Base-by-base conservation (phyloP, 2,888 invertebrate species). In the Amorpha juglandis region DNA sequence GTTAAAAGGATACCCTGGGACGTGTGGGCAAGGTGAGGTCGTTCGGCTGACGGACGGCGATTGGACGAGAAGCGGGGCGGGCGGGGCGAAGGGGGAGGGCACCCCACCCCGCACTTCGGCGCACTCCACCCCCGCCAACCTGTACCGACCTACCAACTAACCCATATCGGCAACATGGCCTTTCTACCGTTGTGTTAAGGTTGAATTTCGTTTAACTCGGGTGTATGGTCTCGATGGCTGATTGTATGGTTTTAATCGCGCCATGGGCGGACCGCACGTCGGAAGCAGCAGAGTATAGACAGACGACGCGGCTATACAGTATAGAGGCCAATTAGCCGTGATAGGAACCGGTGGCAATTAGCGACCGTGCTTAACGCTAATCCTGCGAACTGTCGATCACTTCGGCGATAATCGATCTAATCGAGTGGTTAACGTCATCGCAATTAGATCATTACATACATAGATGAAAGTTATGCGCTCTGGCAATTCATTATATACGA, bases 201-300 rank as follows among this genome's bases (percentile, higher is more conserved):
- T 86, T 70, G 64, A 75, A 65, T 77, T 81, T 90, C n/a, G 68
- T 64, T 64, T 75, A 75, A 45, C 52, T 63, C 67, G 73, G 64
- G 68, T 77, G 80, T 80, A 79, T 71, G 67, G 70, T 69, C 75
- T 79, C 75, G 70, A 76, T 90, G 84, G 90, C 74, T 76, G 76
- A 71, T 77, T 79, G 81, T 85, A 90, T 90, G 90, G 90, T 87
- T 83, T 83, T 89, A 89, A 90, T 89, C 86, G 85, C 82, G 87
- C 89, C 91, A 92, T 92, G 92, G 92, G 92, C 92, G 92, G 91
- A 91, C 86, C 91, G 85, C 81, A 83, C 76, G 82, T 87, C 81
- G 79, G 82, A 84, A 83, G 83, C 83, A 86, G 70, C 80, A 86
- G 89, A 91, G 87, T 38, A 38, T 38, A 19, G 50, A 50, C 50